Evolutionary conservation across 2,888 invertebrate species (phyloP), one percentile per base, ranked within the genome.

Genomic region (Pseudanteris insignis): DNA sequence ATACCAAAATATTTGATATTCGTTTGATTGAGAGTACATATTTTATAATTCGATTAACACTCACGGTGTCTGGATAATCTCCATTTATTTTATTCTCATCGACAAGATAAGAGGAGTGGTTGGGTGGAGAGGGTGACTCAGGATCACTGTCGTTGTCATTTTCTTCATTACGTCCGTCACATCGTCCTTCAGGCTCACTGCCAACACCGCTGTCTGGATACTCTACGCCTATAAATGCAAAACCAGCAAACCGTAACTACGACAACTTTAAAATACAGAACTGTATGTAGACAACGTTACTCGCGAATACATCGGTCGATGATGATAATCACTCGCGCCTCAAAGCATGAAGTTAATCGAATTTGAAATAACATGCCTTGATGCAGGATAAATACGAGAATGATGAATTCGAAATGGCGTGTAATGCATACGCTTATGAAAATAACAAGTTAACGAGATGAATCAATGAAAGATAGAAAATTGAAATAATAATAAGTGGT

Each of bases 111-210:
- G 70, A 67, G 15, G 69, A 58, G 44, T 69, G 68, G 24, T 70
- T 68, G 25, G 69, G 54, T 12, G 70, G 65, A 37, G 68, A 75
- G 43, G 69, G 72, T 65, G 68, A 76, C 61, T 84, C 84, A 8
- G 81, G 82, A 66, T 85, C 85, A 65, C 83, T 83, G 62, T 86
- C 86, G 58, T 85, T 86, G 67, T 88, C 88, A 29, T 82, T 83
- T 67, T 83, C 84, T 66, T 84, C 84, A 60, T 84, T 83, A 57
- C 81, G 79, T 46, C 81, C 75, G 64, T 81, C 76, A 69, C 71
- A 76, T 78, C 78, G 78, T 46, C 81, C 79, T 66, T 83, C 84
- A 44, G 80, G 77, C 65, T 85, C 85, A 70, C 82, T 84, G 46
- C 83, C 82, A 12, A 83, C 79, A 14, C 83, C 82, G 71, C 84